Evolutionary conservation across 1,140 invertebrate species (phyloP), one percentile per base, ranked within the genome.

Genomic region (Drosophila sp.): DNA sequence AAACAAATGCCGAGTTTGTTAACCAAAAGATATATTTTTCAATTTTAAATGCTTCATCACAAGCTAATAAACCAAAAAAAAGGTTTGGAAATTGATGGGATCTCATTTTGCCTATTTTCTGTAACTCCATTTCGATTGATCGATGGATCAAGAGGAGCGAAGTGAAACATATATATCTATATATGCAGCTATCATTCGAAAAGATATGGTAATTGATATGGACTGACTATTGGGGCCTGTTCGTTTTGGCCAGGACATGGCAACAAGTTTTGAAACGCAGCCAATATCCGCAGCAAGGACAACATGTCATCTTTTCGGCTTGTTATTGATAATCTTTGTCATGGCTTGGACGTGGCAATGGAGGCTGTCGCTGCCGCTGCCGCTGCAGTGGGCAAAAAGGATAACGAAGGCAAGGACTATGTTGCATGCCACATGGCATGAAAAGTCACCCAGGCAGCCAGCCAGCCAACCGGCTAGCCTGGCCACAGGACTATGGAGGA

Each of bases 251-350:
- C 35, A 40, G 73, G 7, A 35, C 54, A 27, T 3, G 55, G 65
- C 72, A 69, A 60, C 61, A 57, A 56, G 60, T 56, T 65, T 65
- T 58, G 50, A 67, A 76, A 70, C 73, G 68, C 66, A 70, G 69
- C 70, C 80, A 89, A 89, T 89, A 84, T 89, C 84, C 84, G 77
- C 44, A 78, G 80, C 57, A 77, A 50, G 69, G 70, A 66, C 50
- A 72, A 70, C 74, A 58, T 72, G 64, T 72, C 67, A 73, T 66
- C 65, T 65, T 83, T 68, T 69, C 23, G 65, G 60, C 72, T 73
- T 66, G 76, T 74, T 83, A 89, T 87, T 89, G 84, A 84, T 89
- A 80, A 89, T 89, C 84, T 84, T 89, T 84, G 84, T 75, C 82
- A 82, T 58, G 71, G 57, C 66, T 56, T 64, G 60, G 71, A 79